Evolutionary conservation across 64 coral and sea anemone genomes (phyloP), one percentile per base, ranked within the genome.

Genomic region (Dendronephthya gigantea): DNA sequence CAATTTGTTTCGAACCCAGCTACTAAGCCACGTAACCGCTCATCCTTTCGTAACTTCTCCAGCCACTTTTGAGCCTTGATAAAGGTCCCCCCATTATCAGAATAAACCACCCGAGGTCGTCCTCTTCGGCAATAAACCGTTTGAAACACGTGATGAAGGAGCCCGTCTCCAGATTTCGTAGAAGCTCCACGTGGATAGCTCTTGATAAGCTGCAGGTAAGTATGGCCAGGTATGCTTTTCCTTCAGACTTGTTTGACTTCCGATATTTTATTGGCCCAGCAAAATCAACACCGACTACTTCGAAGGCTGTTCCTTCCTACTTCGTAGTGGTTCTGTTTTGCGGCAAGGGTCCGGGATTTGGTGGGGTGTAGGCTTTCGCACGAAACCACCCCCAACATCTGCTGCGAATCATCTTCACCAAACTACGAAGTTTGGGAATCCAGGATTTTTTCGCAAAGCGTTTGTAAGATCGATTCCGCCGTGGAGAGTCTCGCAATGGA

Each of bases 21-120:
- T 28, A 39, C 22, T 32, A 81, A 45, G 49, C 59, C 86, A 15
- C 74, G 86, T 29, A 87, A 48, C 37, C 30, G 62, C 59, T 87
- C 86, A 79, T 87, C 86, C 6, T 87, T 23, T 27, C 41, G 39
- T 50, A 87, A 72, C 68, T 79, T 62, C 68, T 35, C 33, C 17
- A 74, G 11, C 68, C 68, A 74, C 68, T 74, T 74, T 27, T 27
- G 1, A 2, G 68, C 68, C 68, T 87, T 82, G 31, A 56, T 36
- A 29, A 88, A 88, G 27, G 86, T 88, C 35, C 68, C 68, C 8
- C 86, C 86, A 81, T 88, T 88, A 22, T 88, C 86, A 25, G 86
- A 88, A 37, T 88, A 88, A 45, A 88, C 35, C 15, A 88, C 72
- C 2, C 86, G 12, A 22, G 35, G 85, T 47, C 85, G 13, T 19